Evolutionary conservation across 2,113 vertebrate species (phyloP), one percentile per base, ranked within the genome.

Genomic region (Saimiri boliviensis): DNA sequence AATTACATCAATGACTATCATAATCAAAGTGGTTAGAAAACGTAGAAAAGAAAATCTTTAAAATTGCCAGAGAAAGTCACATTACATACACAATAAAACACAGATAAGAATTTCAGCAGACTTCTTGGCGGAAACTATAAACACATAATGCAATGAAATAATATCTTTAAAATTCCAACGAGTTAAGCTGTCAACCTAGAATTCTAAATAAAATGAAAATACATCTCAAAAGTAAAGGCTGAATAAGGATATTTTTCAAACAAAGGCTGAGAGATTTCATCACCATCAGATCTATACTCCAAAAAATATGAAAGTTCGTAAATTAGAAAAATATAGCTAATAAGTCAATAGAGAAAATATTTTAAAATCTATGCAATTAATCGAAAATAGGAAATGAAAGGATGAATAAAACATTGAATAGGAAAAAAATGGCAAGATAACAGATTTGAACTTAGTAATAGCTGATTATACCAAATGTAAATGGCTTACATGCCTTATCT

Each of bases 171-270:
- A 70, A 82, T 77, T 6, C 35, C 20, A 60, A 35, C 58, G 10
- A 60, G 63, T n/a, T 85, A 63, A 70, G 3, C 13, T 83, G 19
- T 87, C 19, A 54, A 58, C 27, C 17, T 68, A 70, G 40, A 27
- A 84, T 89, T 89, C 21, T 95, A 86, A 86, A 74, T 30, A n/a
- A 9, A 82, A 76, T 30, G 63, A 86, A 82, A 95, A 49, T 81
- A 80, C 37, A 25, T 19, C 54, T 81, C 30, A 82, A 45, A 93
- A 58, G 9, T 80, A 71, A 68, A 56, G 2, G 10, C 49, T 17
- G 76, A 58, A 70, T 92, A 27, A 79, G 23, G 27, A 52, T n/a
- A 21, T 54, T 89, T 71, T 70, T 93, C 35, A 60, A 40, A 68
- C 16, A 68, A 87, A 87, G 10, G 32, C 30, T 76, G 60, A 63